These are phyloP conservation scores for Mus minutoides DNA, from an alignment of 2,797 vertebrate species.

Conservation along the genomic window DNA sequence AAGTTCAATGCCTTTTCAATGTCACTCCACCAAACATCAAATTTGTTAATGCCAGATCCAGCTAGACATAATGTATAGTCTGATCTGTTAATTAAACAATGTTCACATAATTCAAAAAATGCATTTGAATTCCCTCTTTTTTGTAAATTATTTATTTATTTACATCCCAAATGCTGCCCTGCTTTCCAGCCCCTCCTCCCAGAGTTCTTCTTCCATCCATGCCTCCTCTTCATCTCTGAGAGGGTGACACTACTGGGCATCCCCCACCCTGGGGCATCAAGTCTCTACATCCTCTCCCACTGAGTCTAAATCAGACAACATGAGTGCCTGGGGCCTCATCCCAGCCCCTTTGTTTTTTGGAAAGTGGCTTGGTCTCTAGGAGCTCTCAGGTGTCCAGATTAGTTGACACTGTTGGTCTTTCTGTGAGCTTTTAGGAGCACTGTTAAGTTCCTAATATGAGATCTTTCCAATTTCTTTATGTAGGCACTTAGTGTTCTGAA, in stretches of 20 bases:
- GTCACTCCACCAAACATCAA: not conserved
- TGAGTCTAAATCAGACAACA: not conserved
- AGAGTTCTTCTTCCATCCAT: not conserved
- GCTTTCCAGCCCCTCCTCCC: not conserved
- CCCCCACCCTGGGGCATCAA: not conserved
- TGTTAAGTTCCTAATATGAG: no score
- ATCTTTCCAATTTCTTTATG: no score
- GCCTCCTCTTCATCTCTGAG: not conserved
- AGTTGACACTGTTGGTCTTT: not conserved
- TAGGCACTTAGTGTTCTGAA: no score
- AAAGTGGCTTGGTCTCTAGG: not conserved
- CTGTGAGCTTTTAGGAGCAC: not conserved
- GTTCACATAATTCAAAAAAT: constrained; percentile 29
- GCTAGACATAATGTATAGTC: constrained; percentile 24
- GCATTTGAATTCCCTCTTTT: not conserved
- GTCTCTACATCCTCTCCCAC: not conserved
- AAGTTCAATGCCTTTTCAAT: not conserved
- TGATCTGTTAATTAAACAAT: constrained; percentile 40
- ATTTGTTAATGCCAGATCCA: constrained; percentile 28
- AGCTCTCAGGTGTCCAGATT: not conserved
- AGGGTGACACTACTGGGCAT: not conserved
- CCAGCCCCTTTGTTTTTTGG: not conserved
- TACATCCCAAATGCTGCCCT: not conserved
- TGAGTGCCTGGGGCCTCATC: not conserved
- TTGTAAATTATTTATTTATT: not conserved